Percentiles rank a stretch among this genome's conserved stretches.
Conservation (phyloP, 2,797 vertebrate genomes). For the Momotus momota region DNA sequence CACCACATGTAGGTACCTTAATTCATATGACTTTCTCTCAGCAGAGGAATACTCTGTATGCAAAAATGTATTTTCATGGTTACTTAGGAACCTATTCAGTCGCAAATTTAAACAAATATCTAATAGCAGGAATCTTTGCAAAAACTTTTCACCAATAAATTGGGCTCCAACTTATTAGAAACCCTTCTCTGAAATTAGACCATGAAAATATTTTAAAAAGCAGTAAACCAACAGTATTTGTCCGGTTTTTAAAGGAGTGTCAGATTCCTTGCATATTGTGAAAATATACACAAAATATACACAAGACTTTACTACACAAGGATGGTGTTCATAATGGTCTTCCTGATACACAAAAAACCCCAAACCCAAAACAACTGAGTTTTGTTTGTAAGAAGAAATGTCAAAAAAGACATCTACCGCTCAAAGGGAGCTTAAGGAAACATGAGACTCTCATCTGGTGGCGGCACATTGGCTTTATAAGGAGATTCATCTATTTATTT, state of each 20-base stretch:
- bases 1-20: neutral
- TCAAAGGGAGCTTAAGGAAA: neutral
- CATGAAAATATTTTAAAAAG: neutral
- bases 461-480: neutral
- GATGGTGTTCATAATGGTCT: neutral
- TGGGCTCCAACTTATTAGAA: neutral
- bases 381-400: neutral
- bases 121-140: neutral
- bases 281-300: neutral
- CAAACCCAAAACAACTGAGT: neutral
- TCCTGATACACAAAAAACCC: neutral
- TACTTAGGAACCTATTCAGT: neutral
- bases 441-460: neutral
- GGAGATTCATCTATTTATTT: neutral
- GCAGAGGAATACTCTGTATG: neutral
- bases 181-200: neutral
- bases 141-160: neutral
- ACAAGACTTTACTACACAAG: neutral
- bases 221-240: neutral
- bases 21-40: neutral
- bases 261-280: neutral
- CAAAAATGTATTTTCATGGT: neutral
- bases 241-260: neutral
- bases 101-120: neutral
- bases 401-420: neutral